A percentile compares a stretch with the other conserved stretches of the same genome.
These are phyloP conservation scores for Osmerus eperlanus DNA, from an alignment of 2,113 vertebrate species.

Conservation along the genomic window DNA sequence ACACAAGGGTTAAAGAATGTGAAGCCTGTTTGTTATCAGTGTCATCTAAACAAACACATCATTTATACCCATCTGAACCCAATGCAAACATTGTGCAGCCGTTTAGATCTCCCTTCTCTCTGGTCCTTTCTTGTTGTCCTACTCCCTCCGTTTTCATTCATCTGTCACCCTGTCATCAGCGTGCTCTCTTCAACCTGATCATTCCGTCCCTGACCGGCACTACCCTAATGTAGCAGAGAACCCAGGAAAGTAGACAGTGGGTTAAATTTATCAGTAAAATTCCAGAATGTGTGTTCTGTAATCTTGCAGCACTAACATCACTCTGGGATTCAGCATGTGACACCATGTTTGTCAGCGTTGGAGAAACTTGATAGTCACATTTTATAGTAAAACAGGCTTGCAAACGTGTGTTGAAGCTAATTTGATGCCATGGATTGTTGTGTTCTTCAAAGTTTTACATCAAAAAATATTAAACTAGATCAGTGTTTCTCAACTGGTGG, in stretches of 20 bases:
- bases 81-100: not conserved
- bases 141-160: slow-evolving; percentile 39
- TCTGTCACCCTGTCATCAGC: slow-evolving; percentile 56
- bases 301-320: slow-evolving; percentile 46
- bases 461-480: no score
- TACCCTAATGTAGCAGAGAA: slow-evolving; percentile 61
- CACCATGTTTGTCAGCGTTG: not conserved
- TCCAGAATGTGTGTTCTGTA: slow-evolving; percentile 31
- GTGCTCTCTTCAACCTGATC: slow-evolving; percentile 19
- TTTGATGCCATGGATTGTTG: no score
- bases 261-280: slow-evolving; percentile 67
- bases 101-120: slow-evolving; percentile 20
- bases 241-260: slow-evolving; percentile 52
- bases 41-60: not conserved
- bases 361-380: not conserved
- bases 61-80: not conserved
- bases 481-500: no score
- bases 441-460: no score
- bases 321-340: slow-evolving; percentile 25
- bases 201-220: not conserved
- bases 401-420: no score
- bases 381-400: no score
- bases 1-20: no score
- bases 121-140: slow-evolving; percentile 36
- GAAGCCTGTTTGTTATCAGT: no score